A percentile compares a stretch with the other conserved stretches of the same genome.
Conservation (phyloP, 2,888 invertebrate species). For the Diadromus collaris region DNA sequence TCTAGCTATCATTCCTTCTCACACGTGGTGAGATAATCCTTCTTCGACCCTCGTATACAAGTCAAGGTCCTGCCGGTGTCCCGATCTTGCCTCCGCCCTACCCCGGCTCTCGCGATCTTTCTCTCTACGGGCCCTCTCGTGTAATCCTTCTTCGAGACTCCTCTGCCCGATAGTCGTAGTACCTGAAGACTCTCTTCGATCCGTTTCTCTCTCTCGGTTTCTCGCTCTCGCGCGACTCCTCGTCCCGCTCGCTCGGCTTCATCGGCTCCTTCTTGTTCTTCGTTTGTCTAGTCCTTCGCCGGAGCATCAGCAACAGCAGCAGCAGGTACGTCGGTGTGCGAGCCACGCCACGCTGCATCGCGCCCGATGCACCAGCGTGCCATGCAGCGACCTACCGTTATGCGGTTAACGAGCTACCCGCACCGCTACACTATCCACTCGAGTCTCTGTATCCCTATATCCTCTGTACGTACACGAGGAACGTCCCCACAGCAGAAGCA, state of each 20-base stretch:
- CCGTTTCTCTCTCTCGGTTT: slow-evolving; percentile 51
- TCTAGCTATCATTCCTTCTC: slow-evolving; percentile 41
- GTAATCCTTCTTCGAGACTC: slow-evolving; percentile 53
- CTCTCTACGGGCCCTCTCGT: slow-evolving; percentile 53
- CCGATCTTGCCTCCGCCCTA: slow-evolving; percentile 30
- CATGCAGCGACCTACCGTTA: slow-evolving; percentile 78
- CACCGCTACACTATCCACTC: slow-evolving; percentile 73
- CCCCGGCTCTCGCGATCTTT: slow-evolving; percentile 40
- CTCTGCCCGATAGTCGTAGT: slow-evolving; percentile 12
- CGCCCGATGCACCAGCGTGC: slow-evolving; percentile 61
- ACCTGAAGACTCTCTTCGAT: slow-evolving; percentile 49
- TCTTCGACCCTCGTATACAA: slow-evolving; percentile 59
- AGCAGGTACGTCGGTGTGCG: slow-evolving; percentile 57
- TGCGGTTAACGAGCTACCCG: slow-evolving; percentile 79
- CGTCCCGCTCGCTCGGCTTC: slow-evolving; percentile 42
- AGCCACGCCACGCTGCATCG: slow-evolving; percentile 56
- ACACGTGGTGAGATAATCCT: slow-evolving; percentile 51
- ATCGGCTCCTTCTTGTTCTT: slow-evolving; percentile 40
- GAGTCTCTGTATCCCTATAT: slow-evolving; percentile 65
- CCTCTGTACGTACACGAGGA: slow-evolving; percentile 41
- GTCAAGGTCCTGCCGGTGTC: slow-evolving; percentile 58
- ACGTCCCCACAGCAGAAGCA: slow-evolving; percentile 58
- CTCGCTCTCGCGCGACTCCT: slow-evolving; percentile 39
- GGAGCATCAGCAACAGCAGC: slow-evolving; percentile 54
- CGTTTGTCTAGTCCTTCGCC: slow-evolving; percentile 56